These are phyloP conservation scores for Oxyruncus cristatus DNA, from an alignment of 2,113 vertebrate genomes.

Conservation along the genomic window DNA sequence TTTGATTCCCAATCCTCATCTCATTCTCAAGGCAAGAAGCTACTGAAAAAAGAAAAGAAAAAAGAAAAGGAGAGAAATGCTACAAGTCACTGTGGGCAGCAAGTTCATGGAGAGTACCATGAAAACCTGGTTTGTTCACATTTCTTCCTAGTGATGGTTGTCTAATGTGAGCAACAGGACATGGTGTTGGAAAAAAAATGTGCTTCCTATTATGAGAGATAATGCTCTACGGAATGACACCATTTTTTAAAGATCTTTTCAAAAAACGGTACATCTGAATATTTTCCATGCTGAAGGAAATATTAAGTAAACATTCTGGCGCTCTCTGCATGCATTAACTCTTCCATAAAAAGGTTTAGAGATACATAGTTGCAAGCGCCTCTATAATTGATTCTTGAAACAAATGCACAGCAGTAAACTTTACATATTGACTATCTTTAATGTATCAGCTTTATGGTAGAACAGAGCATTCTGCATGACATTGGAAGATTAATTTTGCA, in stretches of 20 bases:
- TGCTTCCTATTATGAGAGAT: background rate
- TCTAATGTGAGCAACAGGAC: background rate
- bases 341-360: background rate
- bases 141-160: background rate
- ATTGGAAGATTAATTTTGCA: background rate
- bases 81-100: background rate
- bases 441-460: background rate
- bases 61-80: background rate
- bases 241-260: background rate
- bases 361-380: background rate
- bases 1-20: background rate
- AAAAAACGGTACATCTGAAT: background rate
- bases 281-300: background rate
- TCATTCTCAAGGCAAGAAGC: background rate
- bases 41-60: background rate
- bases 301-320: background rate
- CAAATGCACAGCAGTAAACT: background rate
- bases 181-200: background rate
- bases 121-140: background rate
- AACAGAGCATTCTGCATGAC: background rate
- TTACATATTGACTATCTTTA: background rate
- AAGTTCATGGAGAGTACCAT: background rate
- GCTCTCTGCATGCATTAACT: background rate
- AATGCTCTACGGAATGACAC: fast-evolving
- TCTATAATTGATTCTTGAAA: background rate